Evolutionary conservation across 2,888 invertebrate genomes (phyloP), one percentile per base, ranked within the genome.

Genomic region (Idaea straminata): DNA sequence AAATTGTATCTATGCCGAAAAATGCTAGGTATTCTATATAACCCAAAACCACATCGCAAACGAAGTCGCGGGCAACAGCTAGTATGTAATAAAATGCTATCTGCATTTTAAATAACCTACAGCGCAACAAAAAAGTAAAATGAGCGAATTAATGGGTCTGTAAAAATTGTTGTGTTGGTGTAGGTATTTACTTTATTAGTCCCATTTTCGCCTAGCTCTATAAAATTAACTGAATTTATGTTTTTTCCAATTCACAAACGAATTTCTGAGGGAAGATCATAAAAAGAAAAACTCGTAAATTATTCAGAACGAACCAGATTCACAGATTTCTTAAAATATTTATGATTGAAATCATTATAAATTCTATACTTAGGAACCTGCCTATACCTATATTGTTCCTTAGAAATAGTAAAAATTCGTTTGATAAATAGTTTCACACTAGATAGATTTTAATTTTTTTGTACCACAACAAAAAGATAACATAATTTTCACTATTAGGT

Each of bases 211-310:
- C 25, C 10, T 61, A 34, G 6, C 15, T n/a, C 13, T 34, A 5
- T 47, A 0, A 47, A 47, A 47, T 47, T 47, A 47, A 47, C 47
- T 47, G 13, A 47, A 47, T 47, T 47, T 47, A 47, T 47, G 6
- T 47, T 47, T 47, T 47, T 47, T 47, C 47, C 47, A 47, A 47
- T 47, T 47, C 47, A 47, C 47, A 47, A 47, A 47, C 47, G 47
- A 47, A 47, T 47, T 47, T 47, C 47, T 47, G 47, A 47, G 47
- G 47, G 10, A 10, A 13, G 47, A 10, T 7, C 47, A 13, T 47
- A 47, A 47, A 47, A 47, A 47, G 25, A 25, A 25, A 47, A 10
- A 5, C 5, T 47, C 47, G 5, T 47, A 47, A 47, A 47, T 25
- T 25, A 25, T 47, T 47, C 47, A 13, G 47, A 47, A 47, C 47